Evolutionary conservation across 2,888 invertebrate species (phyloP).

Genomic region (Tetranychus truncatus): DNA sequence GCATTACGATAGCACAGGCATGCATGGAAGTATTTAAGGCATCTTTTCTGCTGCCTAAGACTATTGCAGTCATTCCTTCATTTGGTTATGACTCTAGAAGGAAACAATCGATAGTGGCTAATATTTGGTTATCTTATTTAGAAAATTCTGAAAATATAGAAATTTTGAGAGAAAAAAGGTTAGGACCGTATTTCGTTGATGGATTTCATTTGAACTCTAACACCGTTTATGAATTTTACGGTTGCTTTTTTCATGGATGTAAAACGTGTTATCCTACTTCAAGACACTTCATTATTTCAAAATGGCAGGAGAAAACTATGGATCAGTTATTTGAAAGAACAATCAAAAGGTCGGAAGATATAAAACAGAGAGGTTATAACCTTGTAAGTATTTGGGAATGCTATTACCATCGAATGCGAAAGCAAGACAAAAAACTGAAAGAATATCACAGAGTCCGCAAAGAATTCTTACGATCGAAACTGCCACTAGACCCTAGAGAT

Average conservation of each 20-base stretch:
- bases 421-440: background rate
- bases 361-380: slow-evolving; percentile 11
- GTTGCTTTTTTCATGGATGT: slow-evolving; percentile 26
- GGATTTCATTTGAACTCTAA: slow-evolving; percentile 15
- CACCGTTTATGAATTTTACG: slow-evolving; percentile 24
- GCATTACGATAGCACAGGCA: slow-evolving; percentile 20
- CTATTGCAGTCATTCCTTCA: slow-evolving; percentile 17
- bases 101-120: background rate
- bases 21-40: slow-evolving; percentile 17
- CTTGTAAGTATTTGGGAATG: slow-evolving; percentile 26
- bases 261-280: background rate
- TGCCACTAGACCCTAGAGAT: slow-evolving; percentile 27
- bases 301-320: background rate
- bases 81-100: slow-evolving; percentile 16
- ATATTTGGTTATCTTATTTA: slow-evolving; percentile 13
- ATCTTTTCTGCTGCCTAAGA: slow-evolving; percentile 12
- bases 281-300: background rate
- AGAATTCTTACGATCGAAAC: background rate
- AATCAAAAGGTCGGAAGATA: background rate
- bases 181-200: slow-evolving; percentile 23
- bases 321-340: background rate
- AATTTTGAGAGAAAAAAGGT: slow-evolving; percentile 19
- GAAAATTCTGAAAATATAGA: background rate
- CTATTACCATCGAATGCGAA: background rate
- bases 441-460: too few relatives aligned